Evolutionary conservation across 2,797 vertebrate species (phyloP).

Genomic region (Pithecia hirsuta): DNA sequence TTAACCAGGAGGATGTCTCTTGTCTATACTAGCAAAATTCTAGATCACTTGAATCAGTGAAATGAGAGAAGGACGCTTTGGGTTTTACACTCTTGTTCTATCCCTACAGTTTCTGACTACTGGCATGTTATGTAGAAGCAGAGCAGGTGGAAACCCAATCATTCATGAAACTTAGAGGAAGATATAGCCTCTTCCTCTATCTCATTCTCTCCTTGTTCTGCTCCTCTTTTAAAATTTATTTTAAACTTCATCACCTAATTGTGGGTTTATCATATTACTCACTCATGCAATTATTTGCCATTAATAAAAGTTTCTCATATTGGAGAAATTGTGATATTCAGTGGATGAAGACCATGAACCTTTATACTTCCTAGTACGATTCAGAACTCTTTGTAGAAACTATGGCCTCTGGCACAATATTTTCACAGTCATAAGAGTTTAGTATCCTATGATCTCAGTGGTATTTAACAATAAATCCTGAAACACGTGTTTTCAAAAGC

Average conservation of each 20-base stretch:
- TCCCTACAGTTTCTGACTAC: neutral
- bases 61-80: neutral
- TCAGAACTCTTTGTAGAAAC: slow-evolving; percentile 75
- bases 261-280: neutral
- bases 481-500: slow-evolving; percentile 82
- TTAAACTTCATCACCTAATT: neutral
- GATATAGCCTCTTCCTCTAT: neutral
- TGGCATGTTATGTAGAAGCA: neutral
- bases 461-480: slow-evolving; percentile 86
- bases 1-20: neutral
- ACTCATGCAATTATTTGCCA: slow-evolving; percentile 8
- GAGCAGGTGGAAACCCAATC: neutral
- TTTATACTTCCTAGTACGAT: slow-evolving; percentile 64
- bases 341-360: neutral
- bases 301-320: slow-evolving; percentile 52
- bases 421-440: slow-evolving; percentile 83
- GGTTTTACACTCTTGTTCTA: neutral
- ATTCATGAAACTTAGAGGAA: neutral
- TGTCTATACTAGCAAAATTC: neutral
- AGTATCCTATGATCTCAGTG: slow-evolving; percentile 86
- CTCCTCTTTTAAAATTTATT: neutral
- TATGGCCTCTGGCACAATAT: slow-evolving; percentile 80
- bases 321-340: slow-evolving; percentile 45
- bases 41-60: neutral
- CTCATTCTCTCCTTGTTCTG: neutral